Evolutionary conservation across 1,140 invertebrate species (phyloP).

Genomic region (Eriosoma lanigerum): DNA sequence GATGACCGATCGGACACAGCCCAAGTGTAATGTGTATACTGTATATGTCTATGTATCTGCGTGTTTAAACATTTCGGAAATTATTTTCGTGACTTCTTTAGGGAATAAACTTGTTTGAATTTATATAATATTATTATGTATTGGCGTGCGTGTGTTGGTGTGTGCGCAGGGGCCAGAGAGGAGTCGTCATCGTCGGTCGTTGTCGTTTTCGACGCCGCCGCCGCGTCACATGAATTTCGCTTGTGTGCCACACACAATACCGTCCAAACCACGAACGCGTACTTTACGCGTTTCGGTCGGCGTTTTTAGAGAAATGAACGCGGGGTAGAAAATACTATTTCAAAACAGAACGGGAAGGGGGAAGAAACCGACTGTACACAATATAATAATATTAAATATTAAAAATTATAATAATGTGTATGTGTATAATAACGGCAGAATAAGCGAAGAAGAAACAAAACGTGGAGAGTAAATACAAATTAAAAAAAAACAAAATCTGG

Average conservation of each 20-base stretch:
- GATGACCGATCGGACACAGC: no score
- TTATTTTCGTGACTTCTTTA: slow-evolving; percentile 36
- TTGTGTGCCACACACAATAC: neutral
- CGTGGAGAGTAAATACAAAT: neutral
- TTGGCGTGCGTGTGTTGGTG: neutral
- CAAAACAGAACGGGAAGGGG: no score
- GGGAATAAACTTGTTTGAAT: slow-evolving; percentile 39
- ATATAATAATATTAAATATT: no score
- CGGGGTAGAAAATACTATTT: no score
- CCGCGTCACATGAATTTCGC: slow-evolving; percentile 18
- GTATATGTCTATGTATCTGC: neutral
- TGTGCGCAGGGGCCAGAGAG: neutral
- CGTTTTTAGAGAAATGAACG: slow-evolving; percentile 22
- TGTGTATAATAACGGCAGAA: no score
- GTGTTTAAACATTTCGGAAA: slow-evolving; percentile 38
- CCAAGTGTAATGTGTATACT: neutral
- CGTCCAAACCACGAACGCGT: neutral
- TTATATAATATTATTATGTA: neutral
- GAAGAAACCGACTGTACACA: no score
- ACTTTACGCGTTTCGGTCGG: slow-evolving; percentile 12
- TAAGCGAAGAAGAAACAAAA: neutral
- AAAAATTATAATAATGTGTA: no score
- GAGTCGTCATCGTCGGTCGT: neutral
- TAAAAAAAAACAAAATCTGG: slow-evolving; percentile 35
- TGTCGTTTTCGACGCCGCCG: slow-evolving; percentile 6